phyloP scores from a whole-genome alignment of 2,113 vertebrate species.

The Trogon melanurus region DNA sequence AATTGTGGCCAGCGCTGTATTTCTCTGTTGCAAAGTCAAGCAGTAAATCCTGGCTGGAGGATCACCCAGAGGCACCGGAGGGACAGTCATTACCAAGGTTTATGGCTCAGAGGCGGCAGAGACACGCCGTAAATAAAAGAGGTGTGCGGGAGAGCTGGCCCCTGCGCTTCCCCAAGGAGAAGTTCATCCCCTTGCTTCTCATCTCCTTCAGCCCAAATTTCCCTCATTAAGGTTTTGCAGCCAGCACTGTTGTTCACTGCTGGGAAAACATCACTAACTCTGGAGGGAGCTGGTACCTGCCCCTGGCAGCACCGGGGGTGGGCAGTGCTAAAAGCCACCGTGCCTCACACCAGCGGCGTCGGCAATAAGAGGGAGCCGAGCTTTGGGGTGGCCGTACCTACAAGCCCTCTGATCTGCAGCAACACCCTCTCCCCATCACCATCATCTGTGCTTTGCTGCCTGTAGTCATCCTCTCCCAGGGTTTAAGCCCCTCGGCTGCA shows the following conservation, averaged over 20 bases:
- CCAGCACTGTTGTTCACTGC: background rate
- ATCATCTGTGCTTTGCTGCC: background rate
- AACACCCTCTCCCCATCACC: background rate
- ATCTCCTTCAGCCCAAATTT: background rate
- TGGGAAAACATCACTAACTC: background rate
- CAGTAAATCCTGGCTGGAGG: background rate
- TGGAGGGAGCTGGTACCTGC: background rate
- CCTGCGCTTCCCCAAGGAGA: fast-evolving
- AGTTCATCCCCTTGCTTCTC: background rate
- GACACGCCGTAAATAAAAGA: background rate
- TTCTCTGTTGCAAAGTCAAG: background rate
- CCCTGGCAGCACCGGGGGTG: background rate
- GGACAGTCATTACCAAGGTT: background rate
- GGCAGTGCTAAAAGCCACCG: background rate
- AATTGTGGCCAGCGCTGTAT: background rate
- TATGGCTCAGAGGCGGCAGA: background rate
- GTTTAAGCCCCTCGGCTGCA: fast-evolving
- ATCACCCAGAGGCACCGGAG: background rate
- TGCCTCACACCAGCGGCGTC: background rate
- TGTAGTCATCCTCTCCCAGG: background rate
- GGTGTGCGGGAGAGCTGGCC: background rate
- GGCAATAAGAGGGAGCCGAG: background rate
- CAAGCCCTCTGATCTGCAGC: background rate
- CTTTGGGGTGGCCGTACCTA: background rate
- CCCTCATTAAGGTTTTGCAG: background rate